phyloP scores from a whole-genome alignment of 2,797 vertebrate species.

The Harpagifer antarcticus region DNA sequence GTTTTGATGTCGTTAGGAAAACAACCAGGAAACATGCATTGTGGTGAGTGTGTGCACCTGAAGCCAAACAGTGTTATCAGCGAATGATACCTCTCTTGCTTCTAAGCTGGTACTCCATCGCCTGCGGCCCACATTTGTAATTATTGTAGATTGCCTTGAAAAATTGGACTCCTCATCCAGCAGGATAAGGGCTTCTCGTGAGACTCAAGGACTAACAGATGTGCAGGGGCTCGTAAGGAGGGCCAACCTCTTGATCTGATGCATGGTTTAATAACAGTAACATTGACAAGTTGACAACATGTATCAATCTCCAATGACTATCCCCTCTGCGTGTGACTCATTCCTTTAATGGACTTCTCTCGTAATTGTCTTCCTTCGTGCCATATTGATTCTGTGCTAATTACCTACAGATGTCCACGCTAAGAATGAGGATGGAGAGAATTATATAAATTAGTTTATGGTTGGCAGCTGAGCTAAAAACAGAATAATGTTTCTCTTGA shows the following conservation, averaged over 20 bases:
- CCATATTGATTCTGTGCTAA: conserved; percentile 22
- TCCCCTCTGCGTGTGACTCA: conserved; percentile 16
- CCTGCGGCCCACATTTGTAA: conserved; percentile 37
- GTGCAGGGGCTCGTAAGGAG: conserved; percentile 8
- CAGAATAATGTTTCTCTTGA: neutral
- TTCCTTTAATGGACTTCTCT: conserved; percentile 11
- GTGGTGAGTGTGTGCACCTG: conserved; percentile 35
- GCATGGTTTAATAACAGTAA: conserved; percentile 10
- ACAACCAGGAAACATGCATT: conserved; percentile 13
- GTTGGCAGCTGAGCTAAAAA: conserved; percentile 1
- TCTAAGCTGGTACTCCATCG: conserved; percentile 17
- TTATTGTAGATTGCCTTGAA: conserved; percentile 60
- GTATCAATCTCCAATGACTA: conserved; percentile 9
- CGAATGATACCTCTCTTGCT: conserved; percentile 46
- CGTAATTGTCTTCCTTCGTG: neutral
- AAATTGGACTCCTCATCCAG: conserved; percentile 34
- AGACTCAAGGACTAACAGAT: conserved; percentile 41
- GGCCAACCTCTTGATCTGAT: neutral
- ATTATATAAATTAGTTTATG: conserved; percentile 10
- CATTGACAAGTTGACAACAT: conserved; percentile 9
- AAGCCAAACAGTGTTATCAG: conserved; percentile 50
- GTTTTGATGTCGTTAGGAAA: conserved; percentile 8
- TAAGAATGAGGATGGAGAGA: no score
- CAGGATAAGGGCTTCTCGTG: conserved; percentile 24
- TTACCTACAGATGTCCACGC: conserved; percentile 1